phyloP scores from a whole-genome alignment of 2,888 invertebrate species.

The Idaea straminata region DNA sequence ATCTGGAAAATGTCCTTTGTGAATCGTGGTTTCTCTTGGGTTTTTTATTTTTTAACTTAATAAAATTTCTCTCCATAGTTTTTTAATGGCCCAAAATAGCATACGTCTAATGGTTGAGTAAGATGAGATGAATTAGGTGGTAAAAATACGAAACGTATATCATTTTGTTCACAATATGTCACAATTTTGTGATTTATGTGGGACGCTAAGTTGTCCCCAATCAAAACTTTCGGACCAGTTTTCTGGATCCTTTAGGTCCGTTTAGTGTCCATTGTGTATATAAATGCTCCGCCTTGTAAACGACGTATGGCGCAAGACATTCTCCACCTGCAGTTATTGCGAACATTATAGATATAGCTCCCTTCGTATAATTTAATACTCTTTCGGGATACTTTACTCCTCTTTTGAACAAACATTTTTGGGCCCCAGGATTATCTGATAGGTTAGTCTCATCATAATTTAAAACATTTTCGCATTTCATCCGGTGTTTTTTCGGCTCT shows the following conservation, averaged over 20 bases:
- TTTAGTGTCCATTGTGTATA: constrained; percentile 16
- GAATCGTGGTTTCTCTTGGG: constrained; percentile 13
- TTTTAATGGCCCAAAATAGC: constrained; percentile 35
- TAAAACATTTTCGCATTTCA: constrained; percentile 15
- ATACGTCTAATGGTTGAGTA: constrained; percentile 36
- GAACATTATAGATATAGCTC: constrained; percentile 22
- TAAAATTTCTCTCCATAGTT: constrained; percentile 31
- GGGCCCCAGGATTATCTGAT: constrained; percentile 19
- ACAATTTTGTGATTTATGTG: constrained; percentile 31
- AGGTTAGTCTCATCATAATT: constrained; percentile 21
- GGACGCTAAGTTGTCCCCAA: constrained; percentile 22
- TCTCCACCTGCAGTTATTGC: constrained; percentile 21
- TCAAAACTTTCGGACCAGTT: constrained; percentile 30
- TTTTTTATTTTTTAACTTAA: constrained; percentile 26
- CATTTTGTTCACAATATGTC: constrained; percentile 29
- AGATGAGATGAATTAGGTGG: constrained; percentile 39
- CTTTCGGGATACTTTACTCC: constrained; percentile 19
- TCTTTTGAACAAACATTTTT: constrained; percentile 20
- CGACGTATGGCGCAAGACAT: constrained; percentile 23
- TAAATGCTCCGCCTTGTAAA: constrained; percentile 22
- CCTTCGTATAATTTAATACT: constrained; percentile 11
- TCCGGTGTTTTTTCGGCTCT: constrained; percentile 16
- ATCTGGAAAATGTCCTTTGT: constrained; percentile 19
- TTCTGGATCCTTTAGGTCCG: constrained; percentile 24
- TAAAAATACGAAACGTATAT: constrained; percentile 38